Evolutionary conservation across 2,113 vertebrate species (phyloP).

Genomic region (Damaliscus lunatus): DNA sequence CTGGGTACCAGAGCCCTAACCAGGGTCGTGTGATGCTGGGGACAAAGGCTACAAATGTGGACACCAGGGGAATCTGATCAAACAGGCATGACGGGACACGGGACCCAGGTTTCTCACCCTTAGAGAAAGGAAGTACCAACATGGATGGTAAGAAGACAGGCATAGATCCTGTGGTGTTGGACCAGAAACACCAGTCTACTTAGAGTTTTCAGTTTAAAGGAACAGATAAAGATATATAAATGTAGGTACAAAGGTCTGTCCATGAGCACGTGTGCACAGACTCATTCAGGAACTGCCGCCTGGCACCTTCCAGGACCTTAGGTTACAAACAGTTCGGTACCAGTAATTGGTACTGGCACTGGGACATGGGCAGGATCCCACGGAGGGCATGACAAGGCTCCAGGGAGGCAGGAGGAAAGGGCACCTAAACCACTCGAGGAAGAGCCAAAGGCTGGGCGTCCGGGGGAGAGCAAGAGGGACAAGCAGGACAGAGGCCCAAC

Average conservation of each 20-base stretch:
- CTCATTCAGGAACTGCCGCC: background rate
- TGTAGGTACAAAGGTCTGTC: background rate
- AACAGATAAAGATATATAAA: background rate
- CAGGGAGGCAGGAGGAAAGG: background rate
- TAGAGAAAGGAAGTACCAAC: background rate
- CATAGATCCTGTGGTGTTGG: background rate
- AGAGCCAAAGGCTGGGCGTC: background rate
- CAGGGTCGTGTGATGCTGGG: background rate
- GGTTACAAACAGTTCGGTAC: background rate
- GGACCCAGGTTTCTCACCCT: background rate
- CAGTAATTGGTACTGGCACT: too few species aligned
- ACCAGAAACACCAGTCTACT: background rate
- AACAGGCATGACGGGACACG: background rate
- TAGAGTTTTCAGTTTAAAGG: background rate
- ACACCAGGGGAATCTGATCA: background rate
- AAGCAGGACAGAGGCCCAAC: background rate
- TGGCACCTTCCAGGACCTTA: background rate
- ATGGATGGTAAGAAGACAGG: background rate
- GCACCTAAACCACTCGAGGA: background rate
- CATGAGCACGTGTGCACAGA: background rate
- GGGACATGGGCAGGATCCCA: background rate
- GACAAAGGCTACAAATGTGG: background rate
- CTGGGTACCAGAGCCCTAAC: background rate
- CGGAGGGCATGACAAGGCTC: background rate
- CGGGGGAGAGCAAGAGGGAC: rapidly evolving